Percentiles rank a stretch among this genome's conserved stretches.
Evolutionary conservation across 1,140 invertebrate species (phyloP).

Genomic region (Drosophila pachea): DNA sequence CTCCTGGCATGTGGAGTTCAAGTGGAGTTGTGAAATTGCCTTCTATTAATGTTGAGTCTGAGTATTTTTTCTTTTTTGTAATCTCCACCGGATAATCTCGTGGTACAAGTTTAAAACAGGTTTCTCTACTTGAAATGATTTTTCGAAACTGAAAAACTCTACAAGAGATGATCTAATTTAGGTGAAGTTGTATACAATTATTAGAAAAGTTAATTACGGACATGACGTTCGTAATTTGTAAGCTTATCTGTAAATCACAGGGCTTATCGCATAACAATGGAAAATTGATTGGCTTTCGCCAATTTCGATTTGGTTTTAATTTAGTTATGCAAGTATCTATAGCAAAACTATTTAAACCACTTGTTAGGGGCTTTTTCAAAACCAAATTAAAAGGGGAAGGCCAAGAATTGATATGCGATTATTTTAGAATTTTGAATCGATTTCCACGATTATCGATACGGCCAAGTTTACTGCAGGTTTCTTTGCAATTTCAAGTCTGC

Average conservation of each 20-base stretch:
- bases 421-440: slow-evolving; percentile 10
- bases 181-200: no score
- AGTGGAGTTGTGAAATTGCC: slow-evolving; percentile 95
- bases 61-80: slow-evolving; percentile 89
- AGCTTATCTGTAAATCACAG: no score
- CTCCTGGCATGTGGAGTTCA: slow-evolving; percentile 88
- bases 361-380: neutral
- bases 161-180: neutral
- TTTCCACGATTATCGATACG: slow-evolving; percentile 14
- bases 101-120: slow-evolving; percentile 90
- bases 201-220: no score
- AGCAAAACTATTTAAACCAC: no score
- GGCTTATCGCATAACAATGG: no score
- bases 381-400: slow-evolving; percentile 8
- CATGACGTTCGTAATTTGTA: no score
- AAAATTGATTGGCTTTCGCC: no score
- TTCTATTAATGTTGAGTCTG: slow-evolving; percentile 89
- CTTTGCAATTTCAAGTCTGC: slow-evolving; percentile 7
- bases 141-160: slow-evolving; percentile 95
- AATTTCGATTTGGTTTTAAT: no score
- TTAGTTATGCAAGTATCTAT: no score
- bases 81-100: slow-evolving; percentile 92
- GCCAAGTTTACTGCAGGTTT: neutral
- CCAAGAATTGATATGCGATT: slow-evolving; percentile 17
- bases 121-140: slow-evolving; percentile 89